Percentiles rank a stretch among this genome's conserved stretches.
phyloP scores from a whole-genome alignment of 2,888 invertebrate species.

The Athripsodes cinereus region DNA sequence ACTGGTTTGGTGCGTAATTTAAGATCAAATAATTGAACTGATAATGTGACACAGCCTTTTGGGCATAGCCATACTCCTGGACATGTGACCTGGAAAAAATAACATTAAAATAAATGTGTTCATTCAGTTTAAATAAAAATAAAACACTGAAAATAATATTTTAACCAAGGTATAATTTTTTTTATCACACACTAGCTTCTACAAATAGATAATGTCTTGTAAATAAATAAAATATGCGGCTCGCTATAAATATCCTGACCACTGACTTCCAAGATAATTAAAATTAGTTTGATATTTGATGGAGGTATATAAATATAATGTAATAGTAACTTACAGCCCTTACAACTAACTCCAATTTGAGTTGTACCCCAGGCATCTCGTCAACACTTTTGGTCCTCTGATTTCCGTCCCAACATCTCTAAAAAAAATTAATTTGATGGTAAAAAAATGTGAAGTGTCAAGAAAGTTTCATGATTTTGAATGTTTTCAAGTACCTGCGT shows the following conservation, averaged over 20 bases:
- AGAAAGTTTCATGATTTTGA: no score
- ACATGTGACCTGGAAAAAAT: slow-evolving; percentile 59
- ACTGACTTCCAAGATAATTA: not conserved
- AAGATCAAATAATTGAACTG: slow-evolving; percentile 62
- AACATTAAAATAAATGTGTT: not conserved
- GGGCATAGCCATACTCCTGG: slow-evolving; percentile 84
- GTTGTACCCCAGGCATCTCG: not conserved
- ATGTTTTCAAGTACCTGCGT: no score
- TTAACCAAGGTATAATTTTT: not conserved
- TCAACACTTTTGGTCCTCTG: not conserved
- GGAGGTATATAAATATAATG: no score
- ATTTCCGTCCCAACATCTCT: no score
- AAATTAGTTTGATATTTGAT: not conserved
- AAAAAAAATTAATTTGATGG: no score
- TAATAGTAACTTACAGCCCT: not conserved
- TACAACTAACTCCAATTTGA: not conserved
- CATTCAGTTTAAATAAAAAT: not conserved
- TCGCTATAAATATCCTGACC: not conserved
- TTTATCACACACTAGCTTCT: not conserved
- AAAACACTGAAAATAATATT: not conserved
- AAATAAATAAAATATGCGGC: no score
- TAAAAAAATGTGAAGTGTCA: no score
- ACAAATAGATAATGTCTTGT: not conserved
- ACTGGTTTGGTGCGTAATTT: slow-evolving; percentile 61
- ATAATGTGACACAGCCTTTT: slow-evolving; percentile 59